Base-by-base conservation (phyloP, 2,888 invertebrate genomes). In the Matsumyia berberina region DNA sequence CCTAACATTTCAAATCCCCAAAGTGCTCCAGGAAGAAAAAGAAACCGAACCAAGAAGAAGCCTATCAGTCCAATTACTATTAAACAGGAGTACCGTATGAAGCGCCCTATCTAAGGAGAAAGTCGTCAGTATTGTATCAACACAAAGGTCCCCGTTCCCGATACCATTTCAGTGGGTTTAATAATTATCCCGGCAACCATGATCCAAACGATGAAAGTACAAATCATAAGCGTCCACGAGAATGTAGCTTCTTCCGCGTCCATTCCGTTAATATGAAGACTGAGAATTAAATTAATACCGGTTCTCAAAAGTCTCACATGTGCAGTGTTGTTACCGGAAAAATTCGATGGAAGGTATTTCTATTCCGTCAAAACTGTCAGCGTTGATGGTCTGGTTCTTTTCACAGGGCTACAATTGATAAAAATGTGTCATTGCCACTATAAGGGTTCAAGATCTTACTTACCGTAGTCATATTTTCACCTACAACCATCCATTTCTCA, bases 21-120 rank as follows among this genome's bases (percentile, higher is more conserved):
- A 2, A 60, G 7, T n/a, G 64, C 51, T 11, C 67, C 70, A 2
- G 78, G 79, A 0, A 86, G 55, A 12, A 81, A 81, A 0, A 58
- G 19, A 7, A 86, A 53, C 0, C 86, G 78, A 12, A 86, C 7
- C 0, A 76, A 17, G 11, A 88, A 89, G 0, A 90, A 2, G 0
- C 86, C 0, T 57, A 91, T 55, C 5, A 49, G 29, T n/a, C 5
- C 33, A 15, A 90, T 86, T 87, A 90, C 88, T 2, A 89, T 11
- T 1, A 90, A 76, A 24, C 88, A 89, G 2, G 87, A 81, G 58
- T 89, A 91, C 2, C 91, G 90, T 12, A 91, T 53, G 2, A 88
- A 67, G 58, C 89, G 89, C 6, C 91, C 91, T 72, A 91, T 89
- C 91, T 91, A 55, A 55, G 7, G 51, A 35, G 0, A 4, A 5